Percentiles rank a stretch among this genome's conserved stretches.
These are phyloP conservation scores for Eulithis prunata DNA, from an alignment of 2,888 invertebrate species.

Conservation along the genomic window DNA sequence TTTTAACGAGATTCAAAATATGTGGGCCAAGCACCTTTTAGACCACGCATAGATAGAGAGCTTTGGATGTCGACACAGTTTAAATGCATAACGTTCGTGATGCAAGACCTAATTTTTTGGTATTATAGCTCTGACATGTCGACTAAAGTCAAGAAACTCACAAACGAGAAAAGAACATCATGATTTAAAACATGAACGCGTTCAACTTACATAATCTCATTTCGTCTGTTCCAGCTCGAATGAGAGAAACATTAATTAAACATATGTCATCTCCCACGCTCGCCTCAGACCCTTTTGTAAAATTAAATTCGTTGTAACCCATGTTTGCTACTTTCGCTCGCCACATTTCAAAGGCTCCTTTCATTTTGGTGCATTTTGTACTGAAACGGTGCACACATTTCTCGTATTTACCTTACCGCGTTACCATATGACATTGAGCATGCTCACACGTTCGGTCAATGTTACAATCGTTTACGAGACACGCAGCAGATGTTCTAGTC, in stretches of 20 bases:
- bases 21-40: no score
- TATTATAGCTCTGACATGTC: no score
- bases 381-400: constrained; percentile 11
- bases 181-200: constrained; percentile 38
- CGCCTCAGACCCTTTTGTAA: constrained; percentile 49
- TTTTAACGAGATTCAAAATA: no score
- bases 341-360: constrained; percentile 20
- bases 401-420: background rate
- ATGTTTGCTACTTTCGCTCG: constrained; percentile 21
- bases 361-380: background rate
- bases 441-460: constrained; percentile 12
- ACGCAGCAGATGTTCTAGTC: constrained; percentile 16
- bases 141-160: background rate
- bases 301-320: constrained; percentile 47
- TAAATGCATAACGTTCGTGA: no score
- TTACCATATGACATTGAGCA: constrained; percentile 16
- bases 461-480: constrained; percentile 17
- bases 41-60: no score
- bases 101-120: no score
- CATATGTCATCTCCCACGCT: constrained; percentile 66
- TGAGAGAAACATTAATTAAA: constrained; percentile 62
- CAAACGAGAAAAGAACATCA: constrained; percentile 16
- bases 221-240: constrained; percentile 51
- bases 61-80: no score
- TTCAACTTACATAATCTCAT: constrained; percentile 57